A percentile compares a stretch with the other conserved stretches of the same genome.
phyloP scores from a whole-genome alignment of 2,113 vertebrate genomes.

The Hemibagrus wyckioides region DNA sequence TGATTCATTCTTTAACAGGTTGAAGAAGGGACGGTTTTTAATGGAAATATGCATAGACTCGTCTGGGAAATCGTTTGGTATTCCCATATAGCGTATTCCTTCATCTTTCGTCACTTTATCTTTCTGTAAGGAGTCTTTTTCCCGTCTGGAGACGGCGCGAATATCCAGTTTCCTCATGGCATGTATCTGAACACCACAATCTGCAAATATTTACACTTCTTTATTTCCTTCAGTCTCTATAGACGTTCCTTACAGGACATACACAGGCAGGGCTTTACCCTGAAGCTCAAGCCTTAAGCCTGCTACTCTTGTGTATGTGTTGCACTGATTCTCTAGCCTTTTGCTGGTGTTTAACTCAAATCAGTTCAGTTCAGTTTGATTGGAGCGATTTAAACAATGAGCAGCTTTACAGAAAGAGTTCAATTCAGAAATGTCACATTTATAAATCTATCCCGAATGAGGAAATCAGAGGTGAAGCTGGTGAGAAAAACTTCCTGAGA shows the following conservation, averaged over 20 bases:
- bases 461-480: no score
- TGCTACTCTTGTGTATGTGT: not conserved
- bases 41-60: not conserved
- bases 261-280: not conserved
- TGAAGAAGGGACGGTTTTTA: not conserved
- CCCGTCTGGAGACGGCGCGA: not conserved
- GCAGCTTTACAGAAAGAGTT: no score
- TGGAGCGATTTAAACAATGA: no score
- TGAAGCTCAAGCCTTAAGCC: no score
- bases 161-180: slow-evolving; percentile 16
- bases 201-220: slow-evolving; percentile 45
- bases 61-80: not conserved
- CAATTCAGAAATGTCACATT: no score
- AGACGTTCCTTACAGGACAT: slow-evolving; percentile 10
- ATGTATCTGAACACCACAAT: not conserved
- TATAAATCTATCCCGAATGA: no score
- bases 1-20: slow-evolving; percentile 8
- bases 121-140: not conserved
- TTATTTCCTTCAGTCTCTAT: slow-evolving; percentile 19
- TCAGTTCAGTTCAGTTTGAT: no score
- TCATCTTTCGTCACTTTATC: not conserved
- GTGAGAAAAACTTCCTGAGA: no score
- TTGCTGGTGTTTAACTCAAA: not conserved
- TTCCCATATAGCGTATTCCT: not conserved
- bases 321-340: slow-evolving; percentile 8